Evolutionary conservation across 2,113 vertebrate species (phyloP).

Genomic region (Dipodomys stephensi): DNA sequence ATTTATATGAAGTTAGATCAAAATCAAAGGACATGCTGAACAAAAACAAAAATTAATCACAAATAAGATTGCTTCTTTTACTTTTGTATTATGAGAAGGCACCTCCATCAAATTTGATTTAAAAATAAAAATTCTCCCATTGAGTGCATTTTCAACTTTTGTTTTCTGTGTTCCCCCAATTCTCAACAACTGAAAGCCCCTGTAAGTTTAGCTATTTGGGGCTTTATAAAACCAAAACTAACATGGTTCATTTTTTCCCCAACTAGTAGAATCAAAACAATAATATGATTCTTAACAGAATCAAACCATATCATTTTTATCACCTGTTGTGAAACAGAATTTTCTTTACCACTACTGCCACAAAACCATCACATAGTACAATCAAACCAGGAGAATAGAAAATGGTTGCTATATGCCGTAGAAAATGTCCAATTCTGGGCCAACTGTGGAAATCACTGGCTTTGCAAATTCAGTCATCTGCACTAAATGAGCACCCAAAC

Average conservation of each 20-base stretch:
- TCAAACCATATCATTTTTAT: conserved; percentile 59
- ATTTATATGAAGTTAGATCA: conserved; percentile 7
- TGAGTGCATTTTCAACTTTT: conserved; percentile 27
- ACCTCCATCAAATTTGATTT: conserved; percentile 26
- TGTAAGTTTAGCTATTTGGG: conserved; percentile 40
- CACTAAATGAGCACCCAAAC: conserved; percentile 18
- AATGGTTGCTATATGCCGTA: conserved; percentile 17
- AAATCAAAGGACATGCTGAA: conserved; percentile 9
- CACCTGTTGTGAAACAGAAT: conserved; percentile 53
- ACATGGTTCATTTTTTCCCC: conserved; percentile 42
- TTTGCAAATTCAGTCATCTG: conserved; percentile 62
- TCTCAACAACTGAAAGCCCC: conserved; percentile 31
- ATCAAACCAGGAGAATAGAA: conserved; percentile 52
- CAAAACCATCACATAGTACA: conserved; percentile 38
- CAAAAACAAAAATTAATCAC: conserved; percentile 59
- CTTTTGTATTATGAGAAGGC: conserved; percentile 50
- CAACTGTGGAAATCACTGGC: conserved; percentile 34
- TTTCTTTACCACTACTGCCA: conserved; percentile 53
- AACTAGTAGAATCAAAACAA: conserved; percentile 42
- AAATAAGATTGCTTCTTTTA: conserved; percentile 17
- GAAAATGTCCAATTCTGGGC: conserved; percentile 44
- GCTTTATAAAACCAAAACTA: conserved; percentile 41
- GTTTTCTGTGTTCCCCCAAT: conserved; percentile 48
- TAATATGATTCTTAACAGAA: conserved; percentile 59
- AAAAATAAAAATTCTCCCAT: neutral